These are phyloP conservation scores for Phyllotreta cruciferae DNA, from an alignment of 2,888 invertebrate species.

Conservation along the genomic window DNA sequence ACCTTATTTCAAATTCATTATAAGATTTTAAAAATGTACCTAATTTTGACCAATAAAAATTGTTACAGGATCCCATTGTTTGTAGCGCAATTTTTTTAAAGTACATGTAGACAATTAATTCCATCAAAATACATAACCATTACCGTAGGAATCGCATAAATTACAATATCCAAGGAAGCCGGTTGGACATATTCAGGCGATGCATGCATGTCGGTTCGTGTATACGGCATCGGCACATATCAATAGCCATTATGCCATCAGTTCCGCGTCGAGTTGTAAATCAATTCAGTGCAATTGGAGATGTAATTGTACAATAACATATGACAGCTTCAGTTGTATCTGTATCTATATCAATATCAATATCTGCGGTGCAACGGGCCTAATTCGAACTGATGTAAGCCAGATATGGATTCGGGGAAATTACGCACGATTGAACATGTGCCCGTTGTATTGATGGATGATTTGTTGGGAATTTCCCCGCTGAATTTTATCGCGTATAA, in stretches of 20 bases:
- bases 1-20: no score
- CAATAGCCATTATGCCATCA: constrained; percentile 52
- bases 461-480: background rate
- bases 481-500: background rate
- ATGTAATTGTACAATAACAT: constrained; percentile 56
- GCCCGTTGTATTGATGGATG: constrained; percentile 26
- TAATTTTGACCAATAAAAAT: no score
- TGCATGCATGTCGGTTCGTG: background rate
- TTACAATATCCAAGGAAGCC: constrained; percentile 17
- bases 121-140: no score
- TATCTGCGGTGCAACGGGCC: constrained; percentile 39
- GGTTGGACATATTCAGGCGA: background rate
- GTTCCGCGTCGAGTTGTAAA: constrained; percentile 51
- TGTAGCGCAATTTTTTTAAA: no score
- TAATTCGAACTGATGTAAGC: constrained; percentile 55
- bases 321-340: constrained; percentile 44
- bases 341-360: constrained; percentile 39
- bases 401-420: constrained; percentile 31
- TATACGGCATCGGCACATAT: constrained; percentile 39
- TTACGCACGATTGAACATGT: constrained; percentile 39
- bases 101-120: no score
- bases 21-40: no score
- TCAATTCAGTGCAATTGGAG: constrained; percentile 57
- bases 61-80: no score
- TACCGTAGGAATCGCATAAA: constrained; percentile 6